Percentiles rank a stretch among this genome's conserved stretches.
phyloP scores from a whole-genome alignment of 2,113 vertebrate genomes.

The Dromas ardeola region DNA sequence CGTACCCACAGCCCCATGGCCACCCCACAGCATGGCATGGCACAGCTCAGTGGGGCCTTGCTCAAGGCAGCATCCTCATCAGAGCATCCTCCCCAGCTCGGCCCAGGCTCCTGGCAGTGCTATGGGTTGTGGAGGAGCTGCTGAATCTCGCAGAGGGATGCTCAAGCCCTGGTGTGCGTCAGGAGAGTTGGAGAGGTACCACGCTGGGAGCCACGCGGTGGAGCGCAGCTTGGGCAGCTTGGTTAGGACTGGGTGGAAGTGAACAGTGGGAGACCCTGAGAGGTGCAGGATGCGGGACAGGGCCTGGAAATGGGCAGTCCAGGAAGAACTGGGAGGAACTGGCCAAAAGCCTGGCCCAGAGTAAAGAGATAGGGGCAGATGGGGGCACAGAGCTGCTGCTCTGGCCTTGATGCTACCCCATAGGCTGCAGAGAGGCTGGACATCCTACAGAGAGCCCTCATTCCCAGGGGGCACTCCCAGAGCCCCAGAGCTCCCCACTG shows the following conservation, averaged over 20 bases:
- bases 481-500: neutral
- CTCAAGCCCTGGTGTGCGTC: neutral
- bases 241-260: neutral
- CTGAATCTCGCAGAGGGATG: neutral
- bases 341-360: neutral
- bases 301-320: neutral
- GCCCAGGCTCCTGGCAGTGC: neutral
- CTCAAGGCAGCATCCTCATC: neutral
- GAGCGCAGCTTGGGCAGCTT: neutral
- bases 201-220: accelerated
- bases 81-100: neutral
- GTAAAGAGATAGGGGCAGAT: neutral
- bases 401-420: neutral
- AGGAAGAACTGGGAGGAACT: neutral
- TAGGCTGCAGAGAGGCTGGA: neutral
- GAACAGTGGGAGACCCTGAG: neutral
- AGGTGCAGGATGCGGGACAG: neutral
- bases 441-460: neutral
- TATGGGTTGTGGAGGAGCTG: accelerated
- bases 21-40: neutral
- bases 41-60: neutral
- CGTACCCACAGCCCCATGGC: neutral
- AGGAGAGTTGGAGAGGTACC: neutral
- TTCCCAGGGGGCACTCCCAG: neutral
- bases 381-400: neutral